Conservation (phyloP, 2,113 vertebrate genomes). For the Carlito syrichta region DNA sequence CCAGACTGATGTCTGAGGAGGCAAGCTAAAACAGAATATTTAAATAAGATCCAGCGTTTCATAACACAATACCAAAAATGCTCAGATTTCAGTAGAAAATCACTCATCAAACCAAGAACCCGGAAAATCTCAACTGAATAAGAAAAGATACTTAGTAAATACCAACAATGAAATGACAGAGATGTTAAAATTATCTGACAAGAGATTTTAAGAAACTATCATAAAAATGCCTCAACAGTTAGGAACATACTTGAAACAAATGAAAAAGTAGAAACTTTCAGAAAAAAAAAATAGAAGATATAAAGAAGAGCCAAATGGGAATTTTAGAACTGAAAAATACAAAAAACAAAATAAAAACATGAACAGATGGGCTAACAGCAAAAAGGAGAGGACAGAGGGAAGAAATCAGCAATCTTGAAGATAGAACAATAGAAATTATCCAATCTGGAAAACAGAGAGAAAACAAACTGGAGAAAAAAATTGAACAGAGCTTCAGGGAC, state of each 20-base stretch:
- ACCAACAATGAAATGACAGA: not conserved
- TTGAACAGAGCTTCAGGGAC: not conserved
- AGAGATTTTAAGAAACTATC: conserved; percentile 17
- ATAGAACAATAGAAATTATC: conserved; percentile 23
- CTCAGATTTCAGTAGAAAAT: conserved; percentile 27
- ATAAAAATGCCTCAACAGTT: conserved; percentile 35
- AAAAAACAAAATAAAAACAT: conserved; percentile 12
- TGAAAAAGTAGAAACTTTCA: conserved; percentile 25
- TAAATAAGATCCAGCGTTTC: not conserved
- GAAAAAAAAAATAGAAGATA: conserved; percentile 25
- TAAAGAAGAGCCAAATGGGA: conserved; percentile 13
- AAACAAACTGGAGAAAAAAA: not conserved
- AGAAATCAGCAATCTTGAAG: conserved; percentile 30
- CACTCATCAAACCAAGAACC: conserved; percentile 5
- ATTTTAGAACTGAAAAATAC: conserved; percentile 38
- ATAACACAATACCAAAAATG: not conserved
- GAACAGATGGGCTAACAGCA: not conserved
- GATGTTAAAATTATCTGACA: conserved; percentile 39
- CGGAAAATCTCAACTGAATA: conserved; percentile 40
- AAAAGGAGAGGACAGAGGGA: not conserved
- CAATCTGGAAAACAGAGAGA: not conserved
- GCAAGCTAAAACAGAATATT: not conserved
- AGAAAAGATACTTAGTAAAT: conserved; percentile 1
- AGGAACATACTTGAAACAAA: conserved; percentile 44
- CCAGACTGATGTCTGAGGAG: not conserved